Percentiles rank a stretch among this genome's conserved stretches.
Evolutionary conservation across 2,113 vertebrate genomes (phyloP).

Genomic region (Tympanuchus pallidicinctus): DNA sequence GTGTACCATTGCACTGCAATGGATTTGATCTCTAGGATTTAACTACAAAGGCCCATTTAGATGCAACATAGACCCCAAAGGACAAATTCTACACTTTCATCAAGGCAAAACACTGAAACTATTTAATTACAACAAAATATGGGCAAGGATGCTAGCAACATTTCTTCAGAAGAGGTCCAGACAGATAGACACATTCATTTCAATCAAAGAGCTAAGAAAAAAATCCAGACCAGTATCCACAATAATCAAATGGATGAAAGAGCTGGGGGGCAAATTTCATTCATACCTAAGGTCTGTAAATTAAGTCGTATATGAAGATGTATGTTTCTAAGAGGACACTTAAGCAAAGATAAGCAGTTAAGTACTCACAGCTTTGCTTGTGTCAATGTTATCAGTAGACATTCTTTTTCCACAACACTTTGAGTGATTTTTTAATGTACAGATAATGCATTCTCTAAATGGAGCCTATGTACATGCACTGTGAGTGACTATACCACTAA

Average conservation of each 20-base stretch:
- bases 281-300: slow-evolving; percentile 8
- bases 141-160: background rate
- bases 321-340: slow-evolving; percentile 47
- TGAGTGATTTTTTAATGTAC: slow-evolving; percentile 13
- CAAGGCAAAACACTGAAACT: background rate
- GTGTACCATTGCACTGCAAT: background rate
- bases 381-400: slow-evolving; percentile 51
- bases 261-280: background rate
- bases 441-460: slow-evolving; percentile 13
- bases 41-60: slow-evolving; percentile 29
- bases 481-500: background rate
- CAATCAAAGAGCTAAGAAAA: background rate
- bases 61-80: background rate
- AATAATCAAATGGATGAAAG: background rate
- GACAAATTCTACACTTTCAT: slow-evolving; percentile 23
- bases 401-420: slow-evolving; percentile 31
- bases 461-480: background rate
- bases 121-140: background rate
- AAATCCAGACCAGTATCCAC: background rate
- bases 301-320: slow-evolving; percentile 6
- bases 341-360: slow-evolving; percentile 21
- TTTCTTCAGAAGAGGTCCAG: background rate
- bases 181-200: background rate
- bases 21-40: background rate
- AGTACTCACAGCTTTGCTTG: slow-evolving; percentile 55